Evolutionary conservation across 2,888 invertebrate genomes (phyloP), one percentile per base, ranked within the genome.

Genomic region (Meliscaeva auricollis): DNA sequence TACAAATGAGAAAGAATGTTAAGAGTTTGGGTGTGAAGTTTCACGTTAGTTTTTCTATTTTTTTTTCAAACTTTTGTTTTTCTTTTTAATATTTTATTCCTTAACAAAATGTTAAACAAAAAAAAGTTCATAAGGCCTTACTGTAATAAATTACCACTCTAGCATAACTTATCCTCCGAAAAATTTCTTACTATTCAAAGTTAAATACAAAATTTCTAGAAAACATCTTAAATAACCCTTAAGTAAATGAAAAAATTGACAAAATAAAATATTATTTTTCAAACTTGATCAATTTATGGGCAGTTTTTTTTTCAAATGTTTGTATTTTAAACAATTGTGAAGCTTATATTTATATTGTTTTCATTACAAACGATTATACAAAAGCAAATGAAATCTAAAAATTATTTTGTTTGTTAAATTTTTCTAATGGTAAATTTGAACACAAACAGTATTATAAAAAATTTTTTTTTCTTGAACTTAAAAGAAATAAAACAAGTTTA

Each of bases 121-220:
- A 26, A 68, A 38, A 58, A 38, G 35, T 58, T 58, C 58, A 58
- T 54, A 74, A 38, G 54, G 54, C 66, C 66, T 66, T 66, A 83
- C 74, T 74, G 74, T 79, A 83, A 46, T 62, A 78, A 73, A 78
- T 52, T 41, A 69, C 26, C 46, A 68, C 78, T 73, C 68, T 68
- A 38, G 72, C 50, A 52, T 62, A 69, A 44, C 52, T 58, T 44
- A 41, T 77, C 64, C 64, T 64, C 64, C 64, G 60, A 60, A 38
- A 15, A 60, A 35, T 41, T 32, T 44, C n/a, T 62, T 41, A 26
- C 0, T 15, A 44, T 7, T 26, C 5, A 15, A 9, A 8, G 44
- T 0, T 32, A 38, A 17, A 26, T 4, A 38, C 9, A 38, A 52
- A 56, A 11, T 56, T 15, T 17, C 2, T 20, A 58, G 15, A 62